phyloP scores from a whole-genome alignment of 2,888 invertebrate genomes.

The Parochlus steinenii region DNA sequence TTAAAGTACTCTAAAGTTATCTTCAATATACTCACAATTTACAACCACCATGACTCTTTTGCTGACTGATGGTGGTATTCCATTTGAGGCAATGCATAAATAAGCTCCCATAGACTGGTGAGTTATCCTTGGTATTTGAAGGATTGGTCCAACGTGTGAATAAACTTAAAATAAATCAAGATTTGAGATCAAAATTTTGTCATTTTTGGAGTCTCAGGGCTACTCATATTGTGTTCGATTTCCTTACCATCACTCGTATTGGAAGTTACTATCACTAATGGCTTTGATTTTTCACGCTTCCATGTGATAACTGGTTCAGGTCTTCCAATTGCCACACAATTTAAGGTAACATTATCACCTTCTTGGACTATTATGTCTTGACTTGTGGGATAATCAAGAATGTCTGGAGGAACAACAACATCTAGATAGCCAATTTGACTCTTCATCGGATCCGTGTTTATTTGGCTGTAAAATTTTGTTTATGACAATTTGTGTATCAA shows the following conservation, averaged over 20 bases:
- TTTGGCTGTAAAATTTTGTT: no score
- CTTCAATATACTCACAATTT: conserved; percentile 27
- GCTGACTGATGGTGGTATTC: conserved; percentile 30
- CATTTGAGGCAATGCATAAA: conserved; percentile 19
- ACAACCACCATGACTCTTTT: conserved; percentile 26
- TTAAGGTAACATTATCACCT: conserved; percentile 70
- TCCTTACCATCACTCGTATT: neutral
- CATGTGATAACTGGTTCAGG: conserved; percentile 75
- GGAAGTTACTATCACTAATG: no score
- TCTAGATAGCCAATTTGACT: conserved; percentile 74
- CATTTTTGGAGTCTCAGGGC: no score
- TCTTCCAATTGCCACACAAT: conserved; percentile 78
- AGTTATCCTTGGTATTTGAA: conserved; percentile 7
- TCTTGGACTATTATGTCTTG: conserved; percentile 73
- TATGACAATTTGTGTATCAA: no score
- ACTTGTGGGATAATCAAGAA: conserved; percentile 71
- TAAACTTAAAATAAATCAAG: conserved; percentile 16
- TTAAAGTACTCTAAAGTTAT: no score
- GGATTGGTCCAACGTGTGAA: conserved; percentile 20
- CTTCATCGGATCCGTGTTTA: conserved; percentile 86
- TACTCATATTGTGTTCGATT: conserved; percentile 1
- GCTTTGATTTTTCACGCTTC: conserved; percentile 63
- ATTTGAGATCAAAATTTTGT: neutral
- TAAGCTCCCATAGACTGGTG: conserved; percentile 16
- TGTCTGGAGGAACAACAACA: conserved; percentile 67